Evolutionary conservation across 2,113 vertebrate species (phyloP).

Genomic region (Gambusia holbrooki): DNA sequence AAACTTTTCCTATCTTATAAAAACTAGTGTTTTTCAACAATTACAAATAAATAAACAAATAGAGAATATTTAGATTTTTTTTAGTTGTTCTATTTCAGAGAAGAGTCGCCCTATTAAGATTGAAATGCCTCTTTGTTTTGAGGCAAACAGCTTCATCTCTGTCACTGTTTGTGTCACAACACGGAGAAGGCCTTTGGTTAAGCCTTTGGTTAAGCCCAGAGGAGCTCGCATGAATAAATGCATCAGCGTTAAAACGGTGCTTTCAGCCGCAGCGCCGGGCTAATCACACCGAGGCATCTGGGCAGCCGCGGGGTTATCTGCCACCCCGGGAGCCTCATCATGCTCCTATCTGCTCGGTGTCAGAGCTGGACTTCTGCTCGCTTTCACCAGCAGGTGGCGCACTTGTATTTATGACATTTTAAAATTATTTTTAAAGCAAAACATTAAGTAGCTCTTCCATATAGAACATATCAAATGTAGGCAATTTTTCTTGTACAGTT

Average conservation of each 20-base stretch:
- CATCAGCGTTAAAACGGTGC: not conserved
- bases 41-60: too few species aligned
- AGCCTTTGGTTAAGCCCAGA: slow-evolving; percentile 9
- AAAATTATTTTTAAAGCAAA: not conserved
- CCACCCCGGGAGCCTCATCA: not conserved
- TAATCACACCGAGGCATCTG: slow-evolving; percentile 23
- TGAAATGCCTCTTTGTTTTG: not conserved
- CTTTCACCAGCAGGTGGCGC: slow-evolving; percentile 52
- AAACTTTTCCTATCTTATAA: not conserved
- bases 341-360: slow-evolving; percentile 17
- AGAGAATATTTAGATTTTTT: too few species aligned
- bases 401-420: not conserved
- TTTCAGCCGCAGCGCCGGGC: not conserved
- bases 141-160: not conserved
- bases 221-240: not conserved
- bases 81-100: not conserved
- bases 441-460: not conserved
- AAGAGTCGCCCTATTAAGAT: not conserved
- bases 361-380: not conserved
- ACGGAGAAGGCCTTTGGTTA: slow-evolving; percentile 12
- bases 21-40: not conserved
- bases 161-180: slow-evolving; percentile 11
- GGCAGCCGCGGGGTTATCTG: slow-evolving; percentile 21
- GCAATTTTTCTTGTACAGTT: not conserved
- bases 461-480: not conserved